phyloP scores from a whole-genome alignment of 2,113 vertebrate species.

The Hymenochirus boettgeri region DNA sequence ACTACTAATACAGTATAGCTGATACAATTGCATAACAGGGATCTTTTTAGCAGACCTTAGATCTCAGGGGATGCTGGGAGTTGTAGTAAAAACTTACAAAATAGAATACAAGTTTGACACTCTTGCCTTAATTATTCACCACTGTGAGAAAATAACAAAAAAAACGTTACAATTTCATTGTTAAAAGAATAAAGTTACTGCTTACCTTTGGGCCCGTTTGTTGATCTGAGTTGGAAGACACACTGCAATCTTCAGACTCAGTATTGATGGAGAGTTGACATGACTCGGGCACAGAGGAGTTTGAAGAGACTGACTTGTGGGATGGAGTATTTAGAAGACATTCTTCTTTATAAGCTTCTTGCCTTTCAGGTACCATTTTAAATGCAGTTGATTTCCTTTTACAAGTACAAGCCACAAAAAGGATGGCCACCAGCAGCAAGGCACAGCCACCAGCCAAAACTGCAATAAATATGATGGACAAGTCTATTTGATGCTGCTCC shows the following conservation, averaged over 20 bases:
- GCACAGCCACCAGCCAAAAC: constrained; percentile 56
- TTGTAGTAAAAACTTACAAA: no score
- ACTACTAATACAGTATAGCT: no score
- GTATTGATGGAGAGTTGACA: not conserved
- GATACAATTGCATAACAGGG: no score
- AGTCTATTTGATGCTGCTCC: constrained; percentile 42
- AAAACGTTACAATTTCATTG: constrained; percentile 34
- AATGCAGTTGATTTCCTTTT: constrained; percentile 33
- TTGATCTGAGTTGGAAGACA: not conserved
- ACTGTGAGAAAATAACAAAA: no score
- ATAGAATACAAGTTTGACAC: no score
- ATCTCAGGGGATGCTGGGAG: no score
- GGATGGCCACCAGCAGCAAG: constrained; percentile 59
- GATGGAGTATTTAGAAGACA: not conserved
- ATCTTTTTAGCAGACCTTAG: no score
- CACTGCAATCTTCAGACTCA: not conserved
- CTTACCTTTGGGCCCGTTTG: not conserved
- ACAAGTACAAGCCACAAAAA: constrained; percentile 56
- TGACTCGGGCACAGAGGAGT: not conserved
- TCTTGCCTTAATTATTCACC: no score
- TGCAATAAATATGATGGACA: constrained; percentile 52
- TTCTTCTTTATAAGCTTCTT: not conserved
- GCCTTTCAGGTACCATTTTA: not conserved
- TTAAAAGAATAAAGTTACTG: no score
- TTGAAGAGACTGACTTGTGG: not conserved